These are phyloP conservation scores for Formica aserva DNA, from an alignment of 2,888 invertebrate genomes.

Conservation along the genomic window DNA sequence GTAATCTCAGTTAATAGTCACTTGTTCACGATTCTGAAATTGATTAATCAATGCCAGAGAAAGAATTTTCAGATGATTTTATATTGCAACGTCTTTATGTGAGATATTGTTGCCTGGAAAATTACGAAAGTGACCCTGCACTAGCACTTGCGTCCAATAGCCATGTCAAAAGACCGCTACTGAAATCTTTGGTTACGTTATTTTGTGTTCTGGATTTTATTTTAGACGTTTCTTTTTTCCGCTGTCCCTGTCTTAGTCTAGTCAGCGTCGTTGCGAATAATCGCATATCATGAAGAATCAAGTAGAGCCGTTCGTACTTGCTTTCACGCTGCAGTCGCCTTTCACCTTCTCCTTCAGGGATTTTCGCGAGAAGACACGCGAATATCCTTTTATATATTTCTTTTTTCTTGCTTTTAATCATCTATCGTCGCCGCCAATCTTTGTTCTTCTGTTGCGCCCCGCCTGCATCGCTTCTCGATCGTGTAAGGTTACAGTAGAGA, in stretches of 20 bases:
- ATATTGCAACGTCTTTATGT: slow-evolving; percentile 3
- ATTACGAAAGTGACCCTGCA: slow-evolving; percentile 40
- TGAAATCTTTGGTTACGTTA: slow-evolving; percentile 26
- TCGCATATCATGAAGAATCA: slow-evolving; percentile 28
- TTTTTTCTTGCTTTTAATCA: slow-evolving; percentile 53
- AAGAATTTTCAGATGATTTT: neutral
- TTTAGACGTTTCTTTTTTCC: slow-evolving; percentile 30
- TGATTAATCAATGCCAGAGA: neutral
- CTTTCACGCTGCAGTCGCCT: slow-evolving; percentile 58
- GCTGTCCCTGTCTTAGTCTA: neutral
- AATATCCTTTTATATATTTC: slow-evolving; percentile 43
- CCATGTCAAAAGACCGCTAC: neutral
- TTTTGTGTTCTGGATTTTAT: slow-evolving; percentile 42
- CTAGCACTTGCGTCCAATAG: slow-evolving; percentile 34
- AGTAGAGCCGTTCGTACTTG: slow-evolving; percentile 19
- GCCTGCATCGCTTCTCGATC: slow-evolving; percentile 50
- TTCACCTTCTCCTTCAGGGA: slow-evolving; percentile 57
- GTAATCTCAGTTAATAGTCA: neutral
- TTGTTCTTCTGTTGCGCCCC: slow-evolving; percentile 42
- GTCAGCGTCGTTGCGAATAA: slow-evolving; percentile 11
- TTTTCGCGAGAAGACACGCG: slow-evolving; percentile 12
- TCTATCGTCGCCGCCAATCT: slow-evolving; percentile 59
- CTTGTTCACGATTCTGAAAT: neutral
- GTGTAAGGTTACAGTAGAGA: slow-evolving; percentile 40
- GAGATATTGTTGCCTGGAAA: slow-evolving; percentile 47